Conservation (phyloP, 2,797 vertebrate genomes). For the Podarcis lilfordi region DNA sequence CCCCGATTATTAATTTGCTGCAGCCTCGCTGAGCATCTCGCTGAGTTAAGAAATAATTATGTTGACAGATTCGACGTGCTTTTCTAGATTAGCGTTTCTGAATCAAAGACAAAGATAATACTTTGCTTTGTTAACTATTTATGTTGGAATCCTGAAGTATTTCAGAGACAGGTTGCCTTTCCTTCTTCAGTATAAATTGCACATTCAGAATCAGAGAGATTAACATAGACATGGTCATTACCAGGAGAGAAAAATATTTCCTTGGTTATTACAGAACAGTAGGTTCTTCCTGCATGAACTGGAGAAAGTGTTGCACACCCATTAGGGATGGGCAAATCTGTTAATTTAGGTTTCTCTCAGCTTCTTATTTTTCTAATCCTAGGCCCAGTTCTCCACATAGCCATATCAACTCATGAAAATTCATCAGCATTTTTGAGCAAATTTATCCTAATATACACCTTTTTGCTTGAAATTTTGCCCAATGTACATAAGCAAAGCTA, state of each 20-base stretch:
- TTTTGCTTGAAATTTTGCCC: no score
- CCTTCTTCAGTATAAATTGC: background rate
- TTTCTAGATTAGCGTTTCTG: background rate
- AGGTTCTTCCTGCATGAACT: background rate
- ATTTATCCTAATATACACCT: no score
- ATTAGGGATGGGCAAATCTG: no score
- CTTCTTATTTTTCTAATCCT: no score
- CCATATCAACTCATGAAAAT: no score
- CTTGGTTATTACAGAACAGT: background rate
- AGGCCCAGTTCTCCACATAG: no score
- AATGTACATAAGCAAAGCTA: no score
- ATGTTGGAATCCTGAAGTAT: conserved; percentile 7
- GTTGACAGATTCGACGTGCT: conserved; percentile 22
- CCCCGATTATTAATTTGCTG: conserved; percentile 37
- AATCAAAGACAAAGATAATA: conserved; percentile 5
- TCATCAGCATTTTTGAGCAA: no score
- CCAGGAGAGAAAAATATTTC: background rate
- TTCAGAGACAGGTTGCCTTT: background rate
- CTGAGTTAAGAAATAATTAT: conserved; percentile 29
- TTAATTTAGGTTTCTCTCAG: no score
- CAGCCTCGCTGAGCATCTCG: conserved; percentile 31
- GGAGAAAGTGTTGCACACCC: background rate
- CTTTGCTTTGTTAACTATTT: background rate
- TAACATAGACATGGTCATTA: background rate
- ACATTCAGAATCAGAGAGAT: background rate